Conservation (phyloP, 2,797 vertebrate species). For the Leptoclinus maculatus region DNA sequence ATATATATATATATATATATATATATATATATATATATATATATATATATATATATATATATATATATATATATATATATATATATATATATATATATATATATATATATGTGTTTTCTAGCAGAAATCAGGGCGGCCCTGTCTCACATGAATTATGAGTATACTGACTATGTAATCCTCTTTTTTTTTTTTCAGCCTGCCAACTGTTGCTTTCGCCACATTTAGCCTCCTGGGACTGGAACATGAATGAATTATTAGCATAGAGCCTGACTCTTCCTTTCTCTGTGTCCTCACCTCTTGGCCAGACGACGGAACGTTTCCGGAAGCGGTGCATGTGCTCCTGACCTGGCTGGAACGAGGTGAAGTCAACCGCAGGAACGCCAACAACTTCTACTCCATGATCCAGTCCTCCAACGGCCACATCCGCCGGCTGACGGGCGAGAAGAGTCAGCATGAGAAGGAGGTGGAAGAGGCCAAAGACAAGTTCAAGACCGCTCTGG, state of each 20-base stretch:
- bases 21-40: neutral
- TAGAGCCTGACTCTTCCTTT: conserved; percentile 3
- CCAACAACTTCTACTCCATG: conserved; percentile 99
- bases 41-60: neutral
- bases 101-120: neutral
- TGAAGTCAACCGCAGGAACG: conserved; percentile 94
- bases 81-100: neutral
- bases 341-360: conserved; percentile 96
- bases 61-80: neutral
- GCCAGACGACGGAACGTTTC: conserved; percentile 91
- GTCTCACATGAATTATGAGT: neutral
- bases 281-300: conserved; percentile 30
- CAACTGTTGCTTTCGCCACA: neutral
- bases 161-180: neutral
- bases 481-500: conserved; percentile 94
- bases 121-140: neutral
- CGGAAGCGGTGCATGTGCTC: conserved; percentile 92
- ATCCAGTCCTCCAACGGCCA: conserved; percentile 97
- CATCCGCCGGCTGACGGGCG: conserved; percentile 89
- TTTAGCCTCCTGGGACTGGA: neutral
- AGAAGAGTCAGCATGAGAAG: conserved; percentile 93
- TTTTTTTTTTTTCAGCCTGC: neutral
- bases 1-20: neutral
- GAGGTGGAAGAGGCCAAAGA: conserved; percentile 98
- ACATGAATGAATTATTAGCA: neutral